Evolutionary conservation across 2,888 invertebrate genomes (phyloP).

Genomic region (Timema cristinae): DNA sequence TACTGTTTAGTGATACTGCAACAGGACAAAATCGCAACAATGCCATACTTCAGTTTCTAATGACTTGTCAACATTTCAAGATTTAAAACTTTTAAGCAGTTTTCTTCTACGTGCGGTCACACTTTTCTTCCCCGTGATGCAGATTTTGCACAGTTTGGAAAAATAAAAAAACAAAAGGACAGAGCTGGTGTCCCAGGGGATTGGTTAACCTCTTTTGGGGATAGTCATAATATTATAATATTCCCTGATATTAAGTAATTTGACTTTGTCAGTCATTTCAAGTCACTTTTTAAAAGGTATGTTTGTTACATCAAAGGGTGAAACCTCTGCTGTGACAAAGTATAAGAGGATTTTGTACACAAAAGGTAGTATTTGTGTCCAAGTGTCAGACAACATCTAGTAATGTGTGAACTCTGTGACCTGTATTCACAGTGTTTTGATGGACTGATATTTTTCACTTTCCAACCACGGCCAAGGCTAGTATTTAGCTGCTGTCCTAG

Average conservation of each 20-base stretch:
- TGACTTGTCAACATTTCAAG: neutral
- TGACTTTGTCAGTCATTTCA: neutral
- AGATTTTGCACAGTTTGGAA: neutral
- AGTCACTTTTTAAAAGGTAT: neutral
- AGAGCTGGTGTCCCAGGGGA: too few species aligned
- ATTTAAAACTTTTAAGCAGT: neutral
- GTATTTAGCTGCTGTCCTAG: too few species aligned
- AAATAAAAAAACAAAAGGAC: too few species aligned
- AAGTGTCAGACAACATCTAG: neutral
- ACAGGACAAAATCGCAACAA: slow-evolving; percentile 6
- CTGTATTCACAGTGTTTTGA: too few species aligned
- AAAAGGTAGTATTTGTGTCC: neutral
- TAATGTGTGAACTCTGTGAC: neutral
- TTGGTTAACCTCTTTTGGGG: too few species aligned
- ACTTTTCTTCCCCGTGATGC: neutral
- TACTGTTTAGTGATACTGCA: neutral
- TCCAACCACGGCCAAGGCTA: too few species aligned
- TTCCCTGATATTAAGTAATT: neutral
- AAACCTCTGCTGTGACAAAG: neutral
- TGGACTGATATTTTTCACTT: too few species aligned
- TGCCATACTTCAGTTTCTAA: neutral
- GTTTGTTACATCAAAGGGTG: neutral
- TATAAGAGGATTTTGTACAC: neutral
- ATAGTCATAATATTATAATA: too few species aligned
- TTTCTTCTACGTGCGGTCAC: neutral